These are phyloP conservation scores for Abramis brama DNA, from an alignment of 2,113 vertebrate genomes.

Conservation along the genomic window DNA sequence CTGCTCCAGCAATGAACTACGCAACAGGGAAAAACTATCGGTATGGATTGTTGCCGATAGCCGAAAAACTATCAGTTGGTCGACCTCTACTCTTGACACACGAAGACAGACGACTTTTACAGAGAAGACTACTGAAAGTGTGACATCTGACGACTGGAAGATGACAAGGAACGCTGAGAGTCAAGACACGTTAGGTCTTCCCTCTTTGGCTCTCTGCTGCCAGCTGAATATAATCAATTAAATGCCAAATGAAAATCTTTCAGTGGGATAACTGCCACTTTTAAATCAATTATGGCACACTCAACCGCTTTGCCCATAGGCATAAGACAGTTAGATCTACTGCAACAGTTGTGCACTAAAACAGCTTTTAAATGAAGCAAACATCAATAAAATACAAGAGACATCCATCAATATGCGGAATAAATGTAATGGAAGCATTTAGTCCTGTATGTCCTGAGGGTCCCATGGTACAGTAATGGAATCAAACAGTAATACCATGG, in stretches of 20 bases:
- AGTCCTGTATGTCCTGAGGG: not conserved
- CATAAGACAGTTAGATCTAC: not conserved
- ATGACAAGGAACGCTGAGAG: constrained; percentile 27
- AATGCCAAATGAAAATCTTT: constrained; percentile 61
- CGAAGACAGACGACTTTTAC: not conserved
- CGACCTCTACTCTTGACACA: not conserved
- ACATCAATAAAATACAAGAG: constrained; percentile 34
- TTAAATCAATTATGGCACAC: constrained; percentile 24
- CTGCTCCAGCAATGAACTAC: too few relatives aligned
- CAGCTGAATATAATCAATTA: constrained; percentile 62
- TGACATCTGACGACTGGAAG: not conserved
- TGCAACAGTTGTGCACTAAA: not conserved
- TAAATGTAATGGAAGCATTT: not conserved
- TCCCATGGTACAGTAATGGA: not conserved
- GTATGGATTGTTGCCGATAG: too few relatives aligned
- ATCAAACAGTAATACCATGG: not conserved
- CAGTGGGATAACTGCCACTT: constrained; percentile 26
- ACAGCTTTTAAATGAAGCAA: not conserved
- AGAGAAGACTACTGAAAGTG: not conserved
- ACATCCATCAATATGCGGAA: not conserved
- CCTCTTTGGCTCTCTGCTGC: constrained; percentile 45
- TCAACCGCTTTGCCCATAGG: constrained; percentile 1
- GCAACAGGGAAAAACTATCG: too few relatives aligned
- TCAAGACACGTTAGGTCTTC: not conserved
- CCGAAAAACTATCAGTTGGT: too few relatives aligned